Percentiles rank a stretch among this genome's conserved stretches.
Evolutionary conservation across 2,888 invertebrate species (phyloP).

Genomic region (Megamerina dolium): DNA sequence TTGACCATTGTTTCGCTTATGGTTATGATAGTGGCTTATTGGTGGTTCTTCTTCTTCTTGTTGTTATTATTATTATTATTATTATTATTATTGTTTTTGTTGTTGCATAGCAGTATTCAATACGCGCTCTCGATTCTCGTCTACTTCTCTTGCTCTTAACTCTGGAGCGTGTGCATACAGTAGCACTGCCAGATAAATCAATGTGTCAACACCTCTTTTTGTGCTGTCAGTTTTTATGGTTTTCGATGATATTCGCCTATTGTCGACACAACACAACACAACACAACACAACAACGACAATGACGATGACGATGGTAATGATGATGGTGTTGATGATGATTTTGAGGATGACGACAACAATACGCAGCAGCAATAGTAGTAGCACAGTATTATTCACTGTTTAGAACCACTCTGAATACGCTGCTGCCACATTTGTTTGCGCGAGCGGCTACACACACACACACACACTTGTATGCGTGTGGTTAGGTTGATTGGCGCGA

Average conservation of each 20-base stretch:
- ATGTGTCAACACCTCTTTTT: constrained; percentile 50
- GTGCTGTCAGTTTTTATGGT: constrained; percentile 49
- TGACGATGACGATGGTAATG: constrained; percentile 1
- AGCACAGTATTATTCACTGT: too few species aligned
- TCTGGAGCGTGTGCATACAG: constrained; percentile 21
- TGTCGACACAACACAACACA: constrained; percentile 29
- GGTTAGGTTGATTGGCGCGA: constrained; percentile 20
- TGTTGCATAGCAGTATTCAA: background rate
- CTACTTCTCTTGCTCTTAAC: background rate
- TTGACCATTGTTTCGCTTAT: constrained; percentile 24
- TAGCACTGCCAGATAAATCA: constrained; percentile 48
- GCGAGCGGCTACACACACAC: background rate
- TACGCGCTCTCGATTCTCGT: background rate
- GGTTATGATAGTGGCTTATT: constrained; percentile 7
- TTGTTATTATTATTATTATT: constrained; percentile 2
- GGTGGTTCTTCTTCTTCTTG: constrained; percentile 12
- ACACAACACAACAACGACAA: constrained; percentile 3
- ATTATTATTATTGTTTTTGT: constrained; percentile 11
- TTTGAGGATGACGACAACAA: constrained; percentile 1
- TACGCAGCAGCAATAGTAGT: background rate
- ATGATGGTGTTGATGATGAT: background rate
- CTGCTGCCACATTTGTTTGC: constrained; percentile 5
- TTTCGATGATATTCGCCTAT: constrained; percentile 46
- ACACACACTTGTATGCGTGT: constrained; percentile 13
- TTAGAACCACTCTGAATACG: too few species aligned